phyloP scores from a whole-genome alignment of 2,888 invertebrate genomes.

The Ypsolopha scabrella region DNA sequence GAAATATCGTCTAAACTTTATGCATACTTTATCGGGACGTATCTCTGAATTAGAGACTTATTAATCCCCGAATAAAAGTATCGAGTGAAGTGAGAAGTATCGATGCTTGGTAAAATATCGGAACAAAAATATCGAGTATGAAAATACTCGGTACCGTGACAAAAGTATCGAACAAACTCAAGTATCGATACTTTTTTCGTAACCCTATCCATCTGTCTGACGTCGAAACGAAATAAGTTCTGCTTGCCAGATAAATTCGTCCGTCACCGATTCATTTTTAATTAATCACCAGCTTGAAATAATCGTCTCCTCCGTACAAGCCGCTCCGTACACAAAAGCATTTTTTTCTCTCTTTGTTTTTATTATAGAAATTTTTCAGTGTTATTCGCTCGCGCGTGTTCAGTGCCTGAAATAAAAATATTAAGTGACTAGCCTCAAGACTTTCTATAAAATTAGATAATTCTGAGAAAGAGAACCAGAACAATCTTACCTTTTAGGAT shows the following conservation, averaged over 20 bases:
- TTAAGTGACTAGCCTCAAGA: background rate
- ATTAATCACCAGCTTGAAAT: background rate
- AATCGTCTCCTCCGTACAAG: background rate
- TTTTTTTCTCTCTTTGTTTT: background rate
- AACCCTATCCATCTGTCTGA: no score
- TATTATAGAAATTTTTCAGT: background rate
- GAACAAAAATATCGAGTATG: no score
- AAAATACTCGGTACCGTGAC: no score
- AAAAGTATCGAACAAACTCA: no score
- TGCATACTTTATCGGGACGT: no score
- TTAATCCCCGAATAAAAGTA: no score
- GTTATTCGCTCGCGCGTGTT: background rate
- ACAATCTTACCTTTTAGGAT: conserved; percentile 24
- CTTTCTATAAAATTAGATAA: background rate
- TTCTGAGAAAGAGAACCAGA: background rate
- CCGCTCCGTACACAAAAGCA: background rate
- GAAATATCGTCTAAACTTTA: no score
- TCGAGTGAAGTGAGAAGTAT: no score
- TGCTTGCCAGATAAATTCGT: background rate
- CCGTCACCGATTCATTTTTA: background rate
- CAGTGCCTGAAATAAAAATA: background rate
- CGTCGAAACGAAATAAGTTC: no score
- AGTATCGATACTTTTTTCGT: no score
- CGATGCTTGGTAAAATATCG: no score
- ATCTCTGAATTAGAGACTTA: no score